Evolutionary conservation across 2,888 invertebrate species (phyloP).

Genomic region (Spialia ferax): DNA sequence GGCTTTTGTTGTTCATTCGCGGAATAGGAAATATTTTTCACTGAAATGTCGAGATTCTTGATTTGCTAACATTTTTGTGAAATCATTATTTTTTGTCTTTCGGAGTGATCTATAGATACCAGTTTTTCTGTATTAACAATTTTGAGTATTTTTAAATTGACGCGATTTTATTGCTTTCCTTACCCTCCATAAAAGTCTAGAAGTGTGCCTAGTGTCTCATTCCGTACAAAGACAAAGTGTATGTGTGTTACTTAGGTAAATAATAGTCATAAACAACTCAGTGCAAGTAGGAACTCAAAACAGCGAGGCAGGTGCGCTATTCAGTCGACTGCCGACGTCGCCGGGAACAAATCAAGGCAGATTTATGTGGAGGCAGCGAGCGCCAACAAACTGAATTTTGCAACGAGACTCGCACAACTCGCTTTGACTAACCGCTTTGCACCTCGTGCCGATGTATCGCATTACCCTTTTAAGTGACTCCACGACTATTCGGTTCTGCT

Average conservation of each 20-base stretch:
- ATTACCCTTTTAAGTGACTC: slow-evolving; percentile 27
- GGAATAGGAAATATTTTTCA: slow-evolving; percentile 3
- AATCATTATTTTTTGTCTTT: neutral
- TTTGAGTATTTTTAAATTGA: no score
- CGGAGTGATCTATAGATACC: no score
- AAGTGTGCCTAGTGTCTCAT: no score
- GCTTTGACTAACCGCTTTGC: slow-evolving; percentile 35
- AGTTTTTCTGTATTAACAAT: no score
- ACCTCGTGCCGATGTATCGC: slow-evolving; percentile 33
- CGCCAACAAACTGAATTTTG: slow-evolving; percentile 33
- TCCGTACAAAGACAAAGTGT: neutral
- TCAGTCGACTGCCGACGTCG: slow-evolving; percentile 16
- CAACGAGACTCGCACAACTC: slow-evolving; percentile 16
- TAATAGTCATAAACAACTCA: neutral
- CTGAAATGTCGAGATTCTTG: slow-evolving; percentile 7
- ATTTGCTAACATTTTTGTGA: neutral
- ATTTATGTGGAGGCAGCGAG: slow-evolving; percentile 11
- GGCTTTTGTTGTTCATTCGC: slow-evolving; percentile 6
- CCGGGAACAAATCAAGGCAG: slow-evolving; percentile 15
- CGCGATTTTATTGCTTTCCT: no score
- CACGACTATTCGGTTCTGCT: slow-evolving; percentile 1
- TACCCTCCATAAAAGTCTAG: no score
- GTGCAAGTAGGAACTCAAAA: neutral
- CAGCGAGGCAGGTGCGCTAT: slow-evolving; percentile 26
- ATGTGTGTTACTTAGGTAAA: neutral